These are phyloP conservation scores for Anarrhichthys ocellatus DNA, from an alignment of 2,113 vertebrate species.

Conservation along the genomic window DNA sequence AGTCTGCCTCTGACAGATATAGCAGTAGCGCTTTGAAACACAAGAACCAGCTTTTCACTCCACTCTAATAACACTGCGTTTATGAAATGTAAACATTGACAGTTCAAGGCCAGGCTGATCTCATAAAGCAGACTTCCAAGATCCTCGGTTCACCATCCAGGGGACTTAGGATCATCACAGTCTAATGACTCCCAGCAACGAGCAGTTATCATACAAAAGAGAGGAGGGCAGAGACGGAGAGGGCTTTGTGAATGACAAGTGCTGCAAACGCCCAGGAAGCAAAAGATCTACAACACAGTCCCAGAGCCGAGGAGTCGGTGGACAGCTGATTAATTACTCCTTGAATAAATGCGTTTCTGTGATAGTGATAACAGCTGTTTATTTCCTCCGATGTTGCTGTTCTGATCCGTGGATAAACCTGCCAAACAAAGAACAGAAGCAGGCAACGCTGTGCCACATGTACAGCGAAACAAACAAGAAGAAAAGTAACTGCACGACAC, in stretches of 20 bases:
- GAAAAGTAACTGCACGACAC: background rate
- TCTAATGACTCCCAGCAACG: slow-evolving; percentile 52
- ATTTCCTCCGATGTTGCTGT: slow-evolving; percentile 26
- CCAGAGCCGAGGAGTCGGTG: slow-evolving; percentile 22
- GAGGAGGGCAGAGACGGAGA: slow-evolving; percentile 19
- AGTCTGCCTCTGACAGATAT: slow-evolving; percentile 50
- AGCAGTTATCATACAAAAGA: slow-evolving; percentile 19
- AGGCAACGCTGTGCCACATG: background rate
- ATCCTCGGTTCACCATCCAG: slow-evolving; percentile 55
- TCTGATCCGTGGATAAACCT: background rate
- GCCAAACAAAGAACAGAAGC: background rate
- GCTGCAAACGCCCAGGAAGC: slow-evolving; percentile 14
- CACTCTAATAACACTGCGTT: slow-evolving; percentile 78
- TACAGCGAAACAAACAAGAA: background rate
- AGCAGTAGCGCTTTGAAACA: slow-evolving; percentile 66
- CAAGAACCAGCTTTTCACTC: slow-evolving; percentile 66
- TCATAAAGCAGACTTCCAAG: slow-evolving; percentile 71
- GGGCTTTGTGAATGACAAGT: slow-evolving; percentile 4
- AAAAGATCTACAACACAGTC: background rate
- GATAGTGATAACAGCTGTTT: slow-evolving; percentile 43
- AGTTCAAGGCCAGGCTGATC: slow-evolving; percentile 76
- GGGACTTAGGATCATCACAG: slow-evolving; percentile 43
- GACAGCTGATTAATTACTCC: slow-evolving; percentile 49
- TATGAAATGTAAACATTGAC: slow-evolving; percentile 85
- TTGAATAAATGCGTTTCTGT: slow-evolving; percentile 40